Base-by-base conservation (phyloP, 1,140 invertebrate genomes). In the Heliothis subflexa region DNA sequence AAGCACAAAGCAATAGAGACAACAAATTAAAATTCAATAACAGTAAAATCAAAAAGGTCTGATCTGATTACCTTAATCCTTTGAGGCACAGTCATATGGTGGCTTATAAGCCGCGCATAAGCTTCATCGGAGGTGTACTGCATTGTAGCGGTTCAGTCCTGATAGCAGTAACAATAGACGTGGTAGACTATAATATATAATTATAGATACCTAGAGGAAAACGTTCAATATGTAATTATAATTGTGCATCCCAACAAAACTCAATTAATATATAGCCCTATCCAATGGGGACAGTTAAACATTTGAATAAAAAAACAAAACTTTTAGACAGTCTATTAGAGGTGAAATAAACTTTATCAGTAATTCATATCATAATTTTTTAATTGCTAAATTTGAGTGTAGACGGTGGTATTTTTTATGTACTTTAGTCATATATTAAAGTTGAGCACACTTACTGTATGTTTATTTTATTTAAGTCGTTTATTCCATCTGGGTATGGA, bases 81-180 rank as follows among this genome's bases (percentile, higher is more conserved):
- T 83, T 94, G 93, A 75, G 93, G 92, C 61, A 93, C 93, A 81
- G 93, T 94, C 93, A 93, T 94, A 79, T 94, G 93, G 73, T 94
- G 93, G 86, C 93, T 94, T 82, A 94, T 93, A 45, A 94, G 89
- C 74, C 93, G 87, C 68, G 92, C 85, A 81, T 94, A 94, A 40
- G 93, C 90, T 87, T 94, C 93, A 55, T 94, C 93, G 33, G 91
- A 89, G 72, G 88, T 84, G 72, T 89, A 94, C 84, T 94, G 91
- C 92, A 94, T 94, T 73, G 64, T 77, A 33, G 62, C 62, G 74
- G 28, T 66, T 13, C 66, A 57, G 45, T n/a, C 50, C 74, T 68
- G n/a, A 40, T 28, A 64, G 33, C 16, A 57, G 59, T 59, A 73
- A 73, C 9, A 73, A 59, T 73, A 47, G 5, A 57, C 55, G 11